These are phyloP conservation scores for Garra rufa DNA, from an alignment of 2,113 vertebrate genomes.

Conservation along the genomic window DNA sequence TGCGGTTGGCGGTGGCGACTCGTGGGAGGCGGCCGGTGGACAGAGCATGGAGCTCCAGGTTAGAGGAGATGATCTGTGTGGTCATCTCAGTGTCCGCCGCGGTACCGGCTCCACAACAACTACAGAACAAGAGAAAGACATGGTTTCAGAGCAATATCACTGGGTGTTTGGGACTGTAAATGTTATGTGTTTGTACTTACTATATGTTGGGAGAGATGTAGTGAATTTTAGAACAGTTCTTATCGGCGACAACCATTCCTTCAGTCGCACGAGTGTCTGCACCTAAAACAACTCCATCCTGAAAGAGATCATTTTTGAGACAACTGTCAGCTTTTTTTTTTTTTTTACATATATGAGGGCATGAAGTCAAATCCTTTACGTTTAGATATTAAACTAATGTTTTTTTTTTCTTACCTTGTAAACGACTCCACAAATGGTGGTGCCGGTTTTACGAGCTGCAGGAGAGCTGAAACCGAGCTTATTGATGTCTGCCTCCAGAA, in stretches of 20 bases:
- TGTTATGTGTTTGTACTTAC: conserved; percentile 76
- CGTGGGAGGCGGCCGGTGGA: conserved; percentile 91
- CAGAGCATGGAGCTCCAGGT: conserved; percentile 93
- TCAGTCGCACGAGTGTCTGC: conserved; percentile 96
- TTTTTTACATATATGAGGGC: background rate
- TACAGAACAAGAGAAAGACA: conserved; percentile 59
- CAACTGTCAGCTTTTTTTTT: background rate
- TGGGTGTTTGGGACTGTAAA: background rate
- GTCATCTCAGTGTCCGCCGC: conserved; percentile 99
- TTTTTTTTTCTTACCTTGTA: conserved; percentile 83
- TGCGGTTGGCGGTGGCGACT: conserved; percentile 92
- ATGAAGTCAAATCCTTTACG: background rate
- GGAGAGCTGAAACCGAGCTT: conserved; percentile 82
- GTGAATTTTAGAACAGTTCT: conserved; percentile 99
- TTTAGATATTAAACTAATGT: no score
- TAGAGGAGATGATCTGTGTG: conserved; percentile 97
- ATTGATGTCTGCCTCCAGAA: conserved; percentile 79
- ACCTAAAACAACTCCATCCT: conserved; percentile 93
- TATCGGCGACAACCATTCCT: conserved; percentile 95
- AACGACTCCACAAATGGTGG: conserved; percentile 92
- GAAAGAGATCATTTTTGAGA: background rate
- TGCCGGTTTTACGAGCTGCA: conserved; percentile 89
- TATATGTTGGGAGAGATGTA: conserved; percentile 98
- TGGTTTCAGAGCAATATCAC: background rate
- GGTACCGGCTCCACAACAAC: conserved; percentile 96